Evolutionary conservation across 2,797 vertebrate species (phyloP).

Genomic region (Premnoplex brunnescens): DNA sequence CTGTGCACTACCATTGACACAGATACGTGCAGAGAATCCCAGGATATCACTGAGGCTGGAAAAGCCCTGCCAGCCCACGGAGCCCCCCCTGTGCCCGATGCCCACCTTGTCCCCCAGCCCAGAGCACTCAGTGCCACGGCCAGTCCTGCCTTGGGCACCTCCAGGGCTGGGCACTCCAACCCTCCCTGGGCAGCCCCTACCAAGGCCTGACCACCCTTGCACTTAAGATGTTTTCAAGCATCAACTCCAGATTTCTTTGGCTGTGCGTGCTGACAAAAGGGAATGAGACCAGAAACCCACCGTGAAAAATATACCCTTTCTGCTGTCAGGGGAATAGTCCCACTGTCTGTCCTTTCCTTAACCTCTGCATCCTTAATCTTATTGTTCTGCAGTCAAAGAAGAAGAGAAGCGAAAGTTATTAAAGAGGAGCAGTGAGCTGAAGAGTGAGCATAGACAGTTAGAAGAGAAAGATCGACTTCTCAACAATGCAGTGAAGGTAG

Average conservation of each 20-base stretch:
- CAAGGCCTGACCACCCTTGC: rapidly evolving
- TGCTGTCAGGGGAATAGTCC: not conserved
- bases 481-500: slow-evolving; percentile 85
- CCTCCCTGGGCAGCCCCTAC: not conserved
- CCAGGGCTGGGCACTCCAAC: not conserved
- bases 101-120: not conserved
- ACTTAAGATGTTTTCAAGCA: not conserved
- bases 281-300: not conserved
- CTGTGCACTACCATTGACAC: rapidly evolving
- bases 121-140: not conserved
- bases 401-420: slow-evolving; percentile 92
- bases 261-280: not conserved
- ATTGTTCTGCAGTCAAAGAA: slow-evolving; percentile 86
- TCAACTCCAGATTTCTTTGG: not conserved
- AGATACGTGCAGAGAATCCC: not conserved
- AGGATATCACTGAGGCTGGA: not conserved
- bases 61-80: not conserved
- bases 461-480: slow-evolving; percentile 89
- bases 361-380: not conserved
- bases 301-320: not conserved
- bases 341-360: not conserved
- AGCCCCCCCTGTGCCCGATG: not conserved
- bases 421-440: slow-evolving; percentile 87
- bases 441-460: slow-evolving; percentile 86
- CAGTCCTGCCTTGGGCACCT: not conserved